Evolutionary conservation across 2,888 invertebrate species (phyloP).

Genomic region (Volucella inanis): DNA sequence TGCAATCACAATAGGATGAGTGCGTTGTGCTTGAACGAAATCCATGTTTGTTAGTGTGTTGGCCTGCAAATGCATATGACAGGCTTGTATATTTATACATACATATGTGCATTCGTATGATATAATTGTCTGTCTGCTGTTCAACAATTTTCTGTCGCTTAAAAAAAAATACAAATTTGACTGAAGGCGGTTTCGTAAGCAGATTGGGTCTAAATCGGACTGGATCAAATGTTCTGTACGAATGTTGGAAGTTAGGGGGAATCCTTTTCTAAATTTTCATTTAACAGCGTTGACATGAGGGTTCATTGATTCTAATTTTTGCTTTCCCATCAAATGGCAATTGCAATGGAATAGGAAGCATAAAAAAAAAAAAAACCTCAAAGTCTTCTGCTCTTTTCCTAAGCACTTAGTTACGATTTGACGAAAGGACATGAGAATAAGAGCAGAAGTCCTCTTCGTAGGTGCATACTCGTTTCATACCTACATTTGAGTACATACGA

Average conservation of each 20-base stretch:
- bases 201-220: constrained; percentile 65
- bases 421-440: constrained; percentile 53
- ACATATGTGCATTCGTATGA: constrained; percentile 16
- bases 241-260: constrained; percentile 19
- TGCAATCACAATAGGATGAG: constrained; percentile 62
- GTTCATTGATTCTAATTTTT: constrained; percentile 70
- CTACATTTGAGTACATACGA: no score
- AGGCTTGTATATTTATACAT: background rate
- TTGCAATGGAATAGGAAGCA: constrained; percentile 27
- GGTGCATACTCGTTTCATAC: background rate
- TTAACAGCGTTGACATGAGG: constrained; percentile 60
- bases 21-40: constrained; percentile 44
- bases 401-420: constrained; percentile 8
- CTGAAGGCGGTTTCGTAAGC: constrained; percentile 45
- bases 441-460: constrained; percentile 6
- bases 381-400: constrained; percentile 58
- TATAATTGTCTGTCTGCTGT: no score
- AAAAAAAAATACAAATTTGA: constrained; percentile 27
- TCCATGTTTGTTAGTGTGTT: background rate
- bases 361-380: constrained; percentile 39
- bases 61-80: constrained; percentile 51
- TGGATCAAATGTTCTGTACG: constrained; percentile 58
- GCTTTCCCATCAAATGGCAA: constrained; percentile 69
- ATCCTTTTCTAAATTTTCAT: background rate
- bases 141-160: constrained; percentile 51